Percentiles rank a stretch among this genome's conserved stretches.
These are phyloP conservation scores for Polydesmus complanatus DNA, from an alignment of 2,888 invertebrate species.

Conservation along the genomic window DNA sequence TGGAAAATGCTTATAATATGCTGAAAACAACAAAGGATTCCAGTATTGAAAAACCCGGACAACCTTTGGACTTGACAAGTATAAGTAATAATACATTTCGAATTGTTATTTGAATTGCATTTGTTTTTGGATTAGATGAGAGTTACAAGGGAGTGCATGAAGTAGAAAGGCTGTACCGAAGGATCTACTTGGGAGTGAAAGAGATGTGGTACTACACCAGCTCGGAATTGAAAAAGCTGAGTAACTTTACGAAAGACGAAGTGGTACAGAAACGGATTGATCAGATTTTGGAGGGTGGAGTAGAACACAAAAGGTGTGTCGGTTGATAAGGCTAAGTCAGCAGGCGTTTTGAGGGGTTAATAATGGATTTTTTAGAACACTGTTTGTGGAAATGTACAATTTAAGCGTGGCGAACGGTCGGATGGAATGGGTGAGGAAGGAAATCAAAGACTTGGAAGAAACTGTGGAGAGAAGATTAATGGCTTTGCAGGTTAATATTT, in stretches of 20 bases:
- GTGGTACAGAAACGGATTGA: conserved; percentile 35
- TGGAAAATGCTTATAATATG: background rate
- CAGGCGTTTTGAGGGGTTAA: background rate
- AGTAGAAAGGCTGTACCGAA: conserved; percentile 41
- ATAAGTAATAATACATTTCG: too few relatives aligned
- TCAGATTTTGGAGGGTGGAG: conserved; percentile 50
- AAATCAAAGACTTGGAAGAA: conserved; percentile 63
- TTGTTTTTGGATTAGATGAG: too few relatives aligned
- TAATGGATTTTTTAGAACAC: conserved; percentile 3
- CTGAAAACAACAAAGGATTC: too few relatives aligned
- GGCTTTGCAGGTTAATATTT: conserved; percentile 47
- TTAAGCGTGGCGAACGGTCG: conserved; percentile 56
- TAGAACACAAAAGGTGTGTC: conserved; percentile 56
- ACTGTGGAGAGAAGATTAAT: conserved; percentile 67
- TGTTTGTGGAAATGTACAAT: conserved; percentile 25
- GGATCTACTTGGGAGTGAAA: conserved; percentile 58
- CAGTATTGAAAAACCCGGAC: too few relatives aligned
- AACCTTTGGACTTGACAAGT: background rate
- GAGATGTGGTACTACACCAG: conserved; percentile 77
- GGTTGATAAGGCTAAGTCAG: background rate
- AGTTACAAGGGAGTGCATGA: too few relatives aligned
- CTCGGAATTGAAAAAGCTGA: conserved; percentile 53
- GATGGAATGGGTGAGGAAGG: conserved; percentile 66
- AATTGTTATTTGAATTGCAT: too few relatives aligned
- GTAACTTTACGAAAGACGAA: conserved; percentile 39